Evolutionary conservation across 1,140 invertebrate species (phyloP).

Genomic region (Drosophila carrolli): DNA sequence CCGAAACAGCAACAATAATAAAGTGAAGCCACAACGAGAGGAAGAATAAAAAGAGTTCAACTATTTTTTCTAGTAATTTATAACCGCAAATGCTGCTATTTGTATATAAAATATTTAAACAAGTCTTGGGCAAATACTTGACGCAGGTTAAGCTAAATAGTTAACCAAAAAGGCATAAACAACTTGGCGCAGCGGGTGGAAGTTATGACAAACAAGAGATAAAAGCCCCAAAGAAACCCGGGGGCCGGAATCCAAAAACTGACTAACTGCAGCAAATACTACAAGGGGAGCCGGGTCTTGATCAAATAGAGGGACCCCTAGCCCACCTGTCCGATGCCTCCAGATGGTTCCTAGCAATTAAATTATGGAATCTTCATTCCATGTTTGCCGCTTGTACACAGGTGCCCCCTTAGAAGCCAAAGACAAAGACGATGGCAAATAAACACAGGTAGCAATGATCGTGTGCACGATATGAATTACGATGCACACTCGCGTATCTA

Average conservation of each 20-base stretch:
- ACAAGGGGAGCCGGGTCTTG: constrained; percentile 12
- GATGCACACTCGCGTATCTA: not conserved
- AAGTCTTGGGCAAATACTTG: constrained; percentile 71
- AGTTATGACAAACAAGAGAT: constrained; percentile 59
- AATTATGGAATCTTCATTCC: constrained; percentile 48
- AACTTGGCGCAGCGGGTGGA: constrained; percentile 54
- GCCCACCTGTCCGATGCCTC: constrained; percentile 12
- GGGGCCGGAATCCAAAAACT: constrained; percentile 33
- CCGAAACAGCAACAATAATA: constrained; percentile 20
- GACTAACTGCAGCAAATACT: constrained; percentile 64
- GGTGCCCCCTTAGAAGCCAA: constrained; percentile 20
- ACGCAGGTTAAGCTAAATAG: constrained; percentile 57
- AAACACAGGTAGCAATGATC: constrained; percentile 70
- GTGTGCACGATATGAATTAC: constrained; percentile 31
- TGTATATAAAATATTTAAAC: constrained; percentile 69
- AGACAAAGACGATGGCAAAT: constrained; percentile 53
- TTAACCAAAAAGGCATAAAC: constrained; percentile 56
- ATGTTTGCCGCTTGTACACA: constrained; percentile 63
- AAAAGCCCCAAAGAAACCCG: constrained; percentile 14
- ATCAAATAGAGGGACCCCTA: constrained; percentile 49
- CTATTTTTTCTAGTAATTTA: constrained; percentile 61
- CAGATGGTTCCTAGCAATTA: constrained; percentile 34
- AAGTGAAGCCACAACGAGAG: constrained; percentile 7
- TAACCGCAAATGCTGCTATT: constrained; percentile 69
- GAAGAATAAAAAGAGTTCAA: constrained; percentile 25